These are phyloP conservation scores for Caerostris darwini DNA, from an alignment of 1,140 invertebrate genomes.

Conservation along the genomic window DNA sequence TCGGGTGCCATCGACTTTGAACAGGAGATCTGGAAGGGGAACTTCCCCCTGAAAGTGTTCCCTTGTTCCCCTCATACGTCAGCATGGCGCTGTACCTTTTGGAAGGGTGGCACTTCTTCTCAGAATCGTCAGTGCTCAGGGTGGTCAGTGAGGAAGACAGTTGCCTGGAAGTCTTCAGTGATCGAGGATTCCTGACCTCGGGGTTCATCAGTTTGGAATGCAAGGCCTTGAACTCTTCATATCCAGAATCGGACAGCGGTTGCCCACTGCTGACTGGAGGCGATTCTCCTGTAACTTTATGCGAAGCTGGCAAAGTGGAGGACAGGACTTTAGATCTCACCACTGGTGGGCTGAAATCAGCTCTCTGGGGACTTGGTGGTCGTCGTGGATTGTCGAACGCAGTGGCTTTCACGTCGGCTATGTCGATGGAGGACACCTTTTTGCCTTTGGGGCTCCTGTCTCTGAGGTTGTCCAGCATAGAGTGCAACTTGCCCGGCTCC, in stretches of 20 bases:
- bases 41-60: background rate
- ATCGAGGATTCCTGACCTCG: background rate
- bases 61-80: background rate
- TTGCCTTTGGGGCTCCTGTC: constrained; percentile 31
- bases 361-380: background rate
- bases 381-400: constrained; percentile 1
- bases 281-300: background rate
- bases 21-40: constrained; percentile 10
- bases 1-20: background rate
- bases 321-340: background rate
- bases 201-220: constrained; percentile 33
- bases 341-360: constrained; percentile 41
- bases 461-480: background rate
- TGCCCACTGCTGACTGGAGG: background rate
- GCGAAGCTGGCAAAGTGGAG: constrained; percentile 4
- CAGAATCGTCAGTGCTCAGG: background rate
- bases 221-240: constrained; percentile 52
- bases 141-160: constrained; percentile 37
- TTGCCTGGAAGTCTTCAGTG: background rate
- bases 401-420: constrained; percentile 21
- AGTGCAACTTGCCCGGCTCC: background rate
- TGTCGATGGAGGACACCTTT: background rate
- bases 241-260: constrained; percentile 34
- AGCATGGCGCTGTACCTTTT: constrained; percentile 41
- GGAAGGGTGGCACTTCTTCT: background rate